Evolutionary conservation across 1,140 invertebrate species (phyloP).

Genomic region (Venturia canescens): DNA sequence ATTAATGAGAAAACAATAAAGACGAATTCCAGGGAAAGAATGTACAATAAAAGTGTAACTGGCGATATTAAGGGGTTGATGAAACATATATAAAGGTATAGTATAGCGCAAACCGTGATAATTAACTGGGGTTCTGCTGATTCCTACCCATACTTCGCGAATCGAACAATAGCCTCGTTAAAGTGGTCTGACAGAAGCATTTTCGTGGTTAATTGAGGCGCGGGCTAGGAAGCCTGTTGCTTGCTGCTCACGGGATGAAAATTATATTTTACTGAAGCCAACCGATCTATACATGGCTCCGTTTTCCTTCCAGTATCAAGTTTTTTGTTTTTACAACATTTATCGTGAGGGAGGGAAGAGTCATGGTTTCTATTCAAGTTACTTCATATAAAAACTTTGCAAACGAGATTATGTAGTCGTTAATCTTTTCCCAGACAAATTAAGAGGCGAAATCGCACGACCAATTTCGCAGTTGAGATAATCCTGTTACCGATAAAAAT

Average conservation of each 20-base stretch:
- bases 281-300: constrained; percentile 48
- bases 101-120: constrained; percentile 23
- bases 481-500: constrained; percentile 3
- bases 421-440: constrained; percentile 15
- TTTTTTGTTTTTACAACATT: neutral
- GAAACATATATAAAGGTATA: neutral
- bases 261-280: constrained; percentile 53
- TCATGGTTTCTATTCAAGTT: neutral
- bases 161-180: constrained; percentile 63
- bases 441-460: neutral
- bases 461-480: neutral
- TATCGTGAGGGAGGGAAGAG: neutral
- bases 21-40: neutral
- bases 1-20: too few relatives aligned
- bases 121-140: constrained; percentile 39
- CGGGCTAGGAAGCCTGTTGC: constrained; percentile 40
- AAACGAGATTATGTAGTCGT: constrained; percentile 7
- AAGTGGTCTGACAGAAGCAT: constrained; percentile 62
- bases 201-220: constrained; percentile 57
- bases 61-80: neutral
- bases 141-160: constrained; percentile 30
- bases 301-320: too few relatives aligned
- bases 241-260: constrained; percentile 45
- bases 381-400: constrained; percentile 23
- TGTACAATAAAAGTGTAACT: neutral